phyloP scores from a whole-genome alignment of 2,888 invertebrate species.

The Meteorus cinctellus region DNA sequence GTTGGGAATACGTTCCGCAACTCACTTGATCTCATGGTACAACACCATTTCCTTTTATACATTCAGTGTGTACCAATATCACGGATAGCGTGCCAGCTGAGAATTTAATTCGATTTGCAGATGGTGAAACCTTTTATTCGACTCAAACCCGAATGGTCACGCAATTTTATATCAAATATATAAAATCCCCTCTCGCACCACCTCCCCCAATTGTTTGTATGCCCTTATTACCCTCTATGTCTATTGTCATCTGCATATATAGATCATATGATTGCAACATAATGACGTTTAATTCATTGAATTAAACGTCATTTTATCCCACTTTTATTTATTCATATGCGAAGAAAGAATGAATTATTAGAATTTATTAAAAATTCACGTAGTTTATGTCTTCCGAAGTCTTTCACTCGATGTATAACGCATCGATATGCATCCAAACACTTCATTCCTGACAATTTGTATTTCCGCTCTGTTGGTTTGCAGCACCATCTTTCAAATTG shows the following conservation, averaged over 20 bases:
- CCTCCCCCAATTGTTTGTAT: constrained; percentile 26
- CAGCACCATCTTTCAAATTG: not conserved
- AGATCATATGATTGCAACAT: no score
- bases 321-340: no score
- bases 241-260: not conserved
- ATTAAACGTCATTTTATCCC: no score
- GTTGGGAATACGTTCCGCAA: constrained; percentile 68
- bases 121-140: constrained; percentile 70
- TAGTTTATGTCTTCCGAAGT: not conserved
- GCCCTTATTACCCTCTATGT: constrained; percentile 5
- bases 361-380: not conserved
- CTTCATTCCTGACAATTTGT: not conserved
- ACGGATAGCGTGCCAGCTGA: constrained; percentile 68
- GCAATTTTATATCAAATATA: constrained; percentile 63
- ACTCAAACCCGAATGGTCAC: constrained; percentile 70
- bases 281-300: no score
- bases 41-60: constrained; percentile 65
- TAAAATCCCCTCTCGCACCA: constrained; percentile 40
- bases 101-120: constrained; percentile 71
- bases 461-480: not conserved
- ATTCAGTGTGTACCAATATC: constrained; percentile 54
- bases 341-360: no score
- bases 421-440: not conserved
- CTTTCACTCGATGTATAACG: no score
- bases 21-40: constrained; percentile 65